These are phyloP conservation scores for Lithophane leautieri DNA, from an alignment of 2,888 invertebrate genomes.

Conservation along the genomic window DNA sequence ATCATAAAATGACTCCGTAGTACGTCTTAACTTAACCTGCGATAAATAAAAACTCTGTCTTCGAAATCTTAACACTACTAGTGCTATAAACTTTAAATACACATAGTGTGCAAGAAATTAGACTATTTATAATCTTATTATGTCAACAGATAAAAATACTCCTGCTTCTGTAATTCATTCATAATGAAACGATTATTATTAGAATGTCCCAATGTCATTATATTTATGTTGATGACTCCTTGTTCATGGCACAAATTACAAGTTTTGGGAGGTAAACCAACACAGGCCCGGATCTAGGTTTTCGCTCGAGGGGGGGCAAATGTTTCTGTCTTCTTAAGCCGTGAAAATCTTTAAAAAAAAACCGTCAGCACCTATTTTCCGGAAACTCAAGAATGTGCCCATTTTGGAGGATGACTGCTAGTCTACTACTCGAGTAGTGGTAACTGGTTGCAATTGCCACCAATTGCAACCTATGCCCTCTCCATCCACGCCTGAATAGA, in stretches of 20 bases:
- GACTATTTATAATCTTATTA: background rate
- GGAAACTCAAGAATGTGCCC: too few species aligned
- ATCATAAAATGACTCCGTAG: background rate
- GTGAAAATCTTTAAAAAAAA: background rate
- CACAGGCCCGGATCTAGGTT: background rate
- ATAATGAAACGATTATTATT: constrained; percentile 35
- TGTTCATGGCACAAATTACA: constrained; percentile 27
- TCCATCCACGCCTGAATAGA: too few species aligned
- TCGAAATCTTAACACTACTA: background rate
- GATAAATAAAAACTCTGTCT: background rate
- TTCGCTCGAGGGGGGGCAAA: background rate
- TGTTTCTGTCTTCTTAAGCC: background rate
- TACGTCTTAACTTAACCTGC: background rate
- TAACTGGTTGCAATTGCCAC: too few species aligned
- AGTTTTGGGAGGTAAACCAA: background rate
- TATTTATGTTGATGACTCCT: constrained; percentile 46
- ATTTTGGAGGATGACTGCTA: background rate
- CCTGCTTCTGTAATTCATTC: constrained; percentile 1
- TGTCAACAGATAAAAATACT: constrained; percentile 19
- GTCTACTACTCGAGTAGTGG: background rate
- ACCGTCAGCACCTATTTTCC: too few species aligned
- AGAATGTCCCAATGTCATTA: constrained; percentile 18
- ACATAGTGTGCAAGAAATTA: background rate
- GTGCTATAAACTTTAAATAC: too few species aligned
- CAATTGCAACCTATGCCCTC: too few species aligned